Conservation (phyloP, 1,140 invertebrate species). For the Agraylea sexmaculata region DNA sequence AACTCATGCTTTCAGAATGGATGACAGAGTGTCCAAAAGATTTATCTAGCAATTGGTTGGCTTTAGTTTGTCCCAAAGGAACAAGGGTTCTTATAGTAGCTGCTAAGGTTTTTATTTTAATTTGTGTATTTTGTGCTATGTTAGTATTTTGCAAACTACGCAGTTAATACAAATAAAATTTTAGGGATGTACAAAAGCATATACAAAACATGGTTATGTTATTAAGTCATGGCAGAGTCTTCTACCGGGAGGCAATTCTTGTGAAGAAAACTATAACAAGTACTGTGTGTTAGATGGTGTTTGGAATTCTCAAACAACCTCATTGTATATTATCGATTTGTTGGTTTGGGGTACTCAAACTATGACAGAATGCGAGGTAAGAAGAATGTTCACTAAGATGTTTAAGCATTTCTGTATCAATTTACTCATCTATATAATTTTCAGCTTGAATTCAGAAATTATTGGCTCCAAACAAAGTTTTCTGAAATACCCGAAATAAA, state of each 20-base stretch:
- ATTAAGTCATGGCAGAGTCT: slow-evolving; percentile 47
- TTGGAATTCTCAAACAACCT: slow-evolving; percentile 48
- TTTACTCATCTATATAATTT: slow-evolving; percentile 27
- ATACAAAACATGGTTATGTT: slow-evolving; percentile 53
- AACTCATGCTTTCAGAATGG: slow-evolving; percentile 76
- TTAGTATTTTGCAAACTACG: slow-evolving; percentile 10
- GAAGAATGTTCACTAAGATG: slow-evolving; percentile 5
- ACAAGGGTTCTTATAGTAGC: slow-evolving; percentile 67
- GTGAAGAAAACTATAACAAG: slow-evolving; percentile 25
- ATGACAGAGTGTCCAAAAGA: slow-evolving; percentile 72
- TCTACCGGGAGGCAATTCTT: slow-evolving; percentile 62
- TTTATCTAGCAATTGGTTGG: slow-evolving; percentile 66
- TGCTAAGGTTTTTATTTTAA: slow-evolving; percentile 43
- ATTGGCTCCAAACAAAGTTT: slow-evolving; percentile 59
- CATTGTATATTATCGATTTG: slow-evolving; percentile 69
- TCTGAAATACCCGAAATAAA: slow-evolving; percentile 42
- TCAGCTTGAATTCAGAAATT: slow-evolving; percentile 64
- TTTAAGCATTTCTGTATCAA: slow-evolving; percentile 11
- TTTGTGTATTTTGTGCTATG: slow-evolving; percentile 7
- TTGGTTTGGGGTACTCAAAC: slow-evolving; percentile 70
- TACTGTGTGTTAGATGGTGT: slow-evolving; percentile 67
- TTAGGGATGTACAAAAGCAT: slow-evolving; percentile 61
- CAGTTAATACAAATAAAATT: slow-evolving; percentile 25
- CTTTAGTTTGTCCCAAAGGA: slow-evolving; percentile 73
- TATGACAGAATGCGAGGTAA: slow-evolving; percentile 69